phyloP scores from a whole-genome alignment of 2,113 vertebrate species.

The Channa maculata region DNA sequence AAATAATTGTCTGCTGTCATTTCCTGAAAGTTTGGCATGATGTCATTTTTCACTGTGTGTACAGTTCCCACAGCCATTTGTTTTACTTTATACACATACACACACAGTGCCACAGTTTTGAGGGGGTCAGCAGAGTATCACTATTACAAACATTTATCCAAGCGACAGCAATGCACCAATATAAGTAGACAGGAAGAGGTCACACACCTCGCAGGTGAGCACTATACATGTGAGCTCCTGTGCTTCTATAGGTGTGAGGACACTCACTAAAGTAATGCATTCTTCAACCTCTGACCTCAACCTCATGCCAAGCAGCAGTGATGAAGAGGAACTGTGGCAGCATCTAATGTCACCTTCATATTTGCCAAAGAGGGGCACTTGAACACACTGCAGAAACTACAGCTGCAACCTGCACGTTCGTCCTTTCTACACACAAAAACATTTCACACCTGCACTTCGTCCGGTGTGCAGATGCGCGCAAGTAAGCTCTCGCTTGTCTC shows the following conservation, averaged over 20 bases:
- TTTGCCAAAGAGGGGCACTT: not conserved
- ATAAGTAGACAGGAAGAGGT: slow-evolving; percentile 49
- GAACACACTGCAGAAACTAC: too few relatives aligned
- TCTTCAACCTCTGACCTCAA: too few relatives aligned
- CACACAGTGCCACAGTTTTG: slow-evolving; percentile 36
- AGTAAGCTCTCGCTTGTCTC: too few relatives aligned
- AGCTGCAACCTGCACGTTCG: too few relatives aligned
- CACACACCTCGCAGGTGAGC: slow-evolving; percentile 41
- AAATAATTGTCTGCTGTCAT: too few relatives aligned
- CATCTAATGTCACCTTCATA: not conserved
- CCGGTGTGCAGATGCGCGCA: too few relatives aligned
- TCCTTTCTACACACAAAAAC: too few relatives aligned
- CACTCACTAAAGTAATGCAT: too few relatives aligned
- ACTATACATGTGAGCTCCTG: not conserved
- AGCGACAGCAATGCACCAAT: slow-evolving; percentile 71
- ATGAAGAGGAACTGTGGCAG: too few relatives aligned
- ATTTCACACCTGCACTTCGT: too few relatives aligned
- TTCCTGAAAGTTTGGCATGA: not conserved
- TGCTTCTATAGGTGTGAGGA: too few relatives aligned
- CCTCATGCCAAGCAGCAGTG: too few relatives aligned
- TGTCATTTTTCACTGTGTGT: not conserved
- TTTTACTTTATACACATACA: slow-evolving; percentile 16
- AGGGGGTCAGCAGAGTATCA: slow-evolving; percentile 40
- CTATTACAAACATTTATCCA: slow-evolving; percentile 69
- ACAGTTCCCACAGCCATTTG: slow-evolving; percentile 15